phyloP scores from a whole-genome alignment of 1,140 invertebrate species.

The Anastatus disparis region DNA sequence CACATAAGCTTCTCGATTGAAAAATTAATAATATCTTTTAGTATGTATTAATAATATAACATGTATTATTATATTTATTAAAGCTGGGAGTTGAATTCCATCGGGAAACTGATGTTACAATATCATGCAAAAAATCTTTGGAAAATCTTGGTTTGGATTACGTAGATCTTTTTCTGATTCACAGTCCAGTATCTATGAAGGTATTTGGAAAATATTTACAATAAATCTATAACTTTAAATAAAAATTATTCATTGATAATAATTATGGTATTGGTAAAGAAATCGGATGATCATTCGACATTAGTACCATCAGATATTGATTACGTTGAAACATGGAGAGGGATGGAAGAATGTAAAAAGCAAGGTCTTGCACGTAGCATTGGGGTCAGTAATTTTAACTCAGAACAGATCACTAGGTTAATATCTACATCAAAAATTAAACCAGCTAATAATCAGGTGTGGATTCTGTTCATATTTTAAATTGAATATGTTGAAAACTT shows the following conservation, averaged over 20 bases:
- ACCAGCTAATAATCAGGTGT: slow-evolving; percentile 79
- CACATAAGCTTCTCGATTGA: too few species aligned
- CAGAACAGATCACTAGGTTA: slow-evolving; percentile 80
- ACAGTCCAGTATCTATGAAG: slow-evolving; percentile 85
- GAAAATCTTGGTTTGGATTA: slow-evolving; percentile 78
- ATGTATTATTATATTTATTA: slow-evolving; percentile 53
- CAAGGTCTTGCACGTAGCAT: slow-evolving; percentile 82
- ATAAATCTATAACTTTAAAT: neutral
- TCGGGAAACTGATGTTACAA: slow-evolving; percentile 72
- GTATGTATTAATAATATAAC: neutral
- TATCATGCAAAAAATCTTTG: slow-evolving; percentile 74
- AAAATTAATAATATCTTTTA: too few species aligned
- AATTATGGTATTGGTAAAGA: neutral
- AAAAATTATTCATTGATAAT: slow-evolving; percentile 60
- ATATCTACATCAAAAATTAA: slow-evolving; percentile 76
- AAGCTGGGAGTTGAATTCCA: slow-evolving; percentile 63
- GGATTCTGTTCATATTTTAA: neutral
- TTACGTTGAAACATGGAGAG: slow-evolving; percentile 93
- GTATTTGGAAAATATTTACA: slow-evolving; percentile 60
- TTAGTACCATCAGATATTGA: slow-evolving; percentile 71
- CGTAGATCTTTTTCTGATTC: slow-evolving; percentile 84
- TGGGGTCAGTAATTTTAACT: slow-evolving; percentile 93
- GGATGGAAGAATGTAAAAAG: slow-evolving; percentile 81
- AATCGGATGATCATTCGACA: neutral
- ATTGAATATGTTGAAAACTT: neutral